Percentiles rank a stretch among this genome's conserved stretches.
These are phyloP conservation scores for Pseudococcus jackbeardsleyi DNA, from an alignment of 2,888 invertebrate genomes.

Conservation along the genomic window DNA sequence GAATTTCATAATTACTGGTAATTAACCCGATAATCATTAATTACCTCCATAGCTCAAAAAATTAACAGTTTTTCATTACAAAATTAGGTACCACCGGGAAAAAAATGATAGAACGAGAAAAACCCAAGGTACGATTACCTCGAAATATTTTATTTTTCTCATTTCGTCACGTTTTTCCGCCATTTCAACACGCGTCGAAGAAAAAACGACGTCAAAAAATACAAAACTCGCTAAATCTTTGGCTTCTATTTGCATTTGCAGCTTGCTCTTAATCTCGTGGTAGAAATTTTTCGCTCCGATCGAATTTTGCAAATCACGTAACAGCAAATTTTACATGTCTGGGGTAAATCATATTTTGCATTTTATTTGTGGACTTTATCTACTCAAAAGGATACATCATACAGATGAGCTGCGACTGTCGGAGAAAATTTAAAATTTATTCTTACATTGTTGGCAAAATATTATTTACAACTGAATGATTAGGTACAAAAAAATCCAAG, in stretches of 20 bases:
- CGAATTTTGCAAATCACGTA: neutral
- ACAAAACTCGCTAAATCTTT: neutral
- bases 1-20: no score
- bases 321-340: constrained; percentile 1
- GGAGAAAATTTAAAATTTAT: neutral
- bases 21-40: no score
- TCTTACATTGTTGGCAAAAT: neutral
- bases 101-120: no score
- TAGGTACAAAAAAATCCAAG: neutral
- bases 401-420: neutral
- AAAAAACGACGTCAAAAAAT: neutral
- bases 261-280: neutral
- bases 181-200: no score
- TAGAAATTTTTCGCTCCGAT: neutral
- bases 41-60: no score
- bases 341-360: neutral
- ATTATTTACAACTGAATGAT: constrained; percentile 12
- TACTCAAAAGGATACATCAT: constrained; percentile 1
- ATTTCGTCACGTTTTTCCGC: no score
- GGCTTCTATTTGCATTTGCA: neutral
- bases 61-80: no score
- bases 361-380: constrained; percentile 1
- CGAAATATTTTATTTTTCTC: no score
- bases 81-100: no score
- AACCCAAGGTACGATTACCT: no score